A percentile compares a stretch with the other conserved stretches of the same genome.
These are phyloP conservation scores for Cuniculus paca DNA, from an alignment of 2,797 vertebrate genomes.

Conservation along the genomic window DNA sequence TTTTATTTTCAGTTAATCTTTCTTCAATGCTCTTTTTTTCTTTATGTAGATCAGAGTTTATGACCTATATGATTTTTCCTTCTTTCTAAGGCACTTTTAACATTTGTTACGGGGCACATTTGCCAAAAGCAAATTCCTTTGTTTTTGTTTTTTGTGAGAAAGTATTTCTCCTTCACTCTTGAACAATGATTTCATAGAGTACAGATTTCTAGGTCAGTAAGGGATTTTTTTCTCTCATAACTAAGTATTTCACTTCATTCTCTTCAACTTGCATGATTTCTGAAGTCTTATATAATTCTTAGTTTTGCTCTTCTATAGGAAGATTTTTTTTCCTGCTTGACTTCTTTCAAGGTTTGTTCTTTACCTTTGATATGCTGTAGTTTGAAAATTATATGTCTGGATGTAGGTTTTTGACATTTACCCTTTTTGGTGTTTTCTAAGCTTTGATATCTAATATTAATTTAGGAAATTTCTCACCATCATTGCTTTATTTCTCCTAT, in stretches of 20 bases:
- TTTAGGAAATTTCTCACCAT: neutral
- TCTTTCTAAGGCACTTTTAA: neutral
- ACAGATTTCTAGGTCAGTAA: neutral
- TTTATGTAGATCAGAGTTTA: neutral
- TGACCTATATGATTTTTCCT: neutral
- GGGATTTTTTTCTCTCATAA: neutral
- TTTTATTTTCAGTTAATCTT: neutral
- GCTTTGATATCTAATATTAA: neutral
- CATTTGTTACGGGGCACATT: neutral
- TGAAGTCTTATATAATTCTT: neutral
- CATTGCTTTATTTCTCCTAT: neutral
- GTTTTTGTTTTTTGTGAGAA: neutral
- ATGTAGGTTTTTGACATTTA: neutral
- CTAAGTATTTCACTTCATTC: neutral
- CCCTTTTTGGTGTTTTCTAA: neutral
- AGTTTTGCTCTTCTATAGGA: neutral
- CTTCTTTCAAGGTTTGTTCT: neutral
- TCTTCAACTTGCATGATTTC: neutral
- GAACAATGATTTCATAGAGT: neutral
- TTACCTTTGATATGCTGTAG: neutral
- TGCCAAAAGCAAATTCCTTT: neutral
- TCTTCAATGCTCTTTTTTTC: neutral
- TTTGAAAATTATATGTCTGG: neutral
- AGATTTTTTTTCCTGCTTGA: neutral
- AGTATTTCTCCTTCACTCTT: neutral